These are phyloP conservation scores for Rhipidura dahli DNA, from an alignment of 2,113 vertebrate genomes.

Conservation along the genomic window DNA sequence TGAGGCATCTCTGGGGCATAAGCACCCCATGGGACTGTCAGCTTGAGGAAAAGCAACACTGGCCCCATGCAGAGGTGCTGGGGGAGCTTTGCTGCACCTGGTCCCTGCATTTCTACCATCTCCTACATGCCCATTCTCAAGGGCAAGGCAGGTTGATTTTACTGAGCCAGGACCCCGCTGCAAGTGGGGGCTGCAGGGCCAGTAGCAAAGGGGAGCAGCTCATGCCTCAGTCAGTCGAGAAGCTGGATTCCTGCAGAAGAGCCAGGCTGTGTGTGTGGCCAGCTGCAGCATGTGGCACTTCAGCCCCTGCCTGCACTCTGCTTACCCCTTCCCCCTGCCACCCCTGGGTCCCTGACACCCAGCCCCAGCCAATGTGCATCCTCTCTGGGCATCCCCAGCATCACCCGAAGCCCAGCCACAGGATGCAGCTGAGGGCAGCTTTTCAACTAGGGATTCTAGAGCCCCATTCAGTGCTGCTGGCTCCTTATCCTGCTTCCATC, in stretches of 20 bases:
- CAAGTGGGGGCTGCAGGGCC: no score
- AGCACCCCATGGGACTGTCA: neutral
- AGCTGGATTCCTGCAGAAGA: neutral
- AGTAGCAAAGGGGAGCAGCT: neutral
- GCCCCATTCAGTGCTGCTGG: neutral
- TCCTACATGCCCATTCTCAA: neutral
- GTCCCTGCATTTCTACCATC: neutral
- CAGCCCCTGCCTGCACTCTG: neutral
- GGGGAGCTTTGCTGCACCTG: neutral
- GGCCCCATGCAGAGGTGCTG: neutral
- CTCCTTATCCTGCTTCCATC: neutral
- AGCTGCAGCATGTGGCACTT: neutral
- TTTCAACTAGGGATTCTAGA: neutral
- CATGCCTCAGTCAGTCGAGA: fast-evolving
- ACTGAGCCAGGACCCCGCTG: neutral
- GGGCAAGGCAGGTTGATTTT: neutral
- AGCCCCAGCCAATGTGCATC: neutral
- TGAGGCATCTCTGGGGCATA: no score
- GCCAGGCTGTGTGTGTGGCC: neutral
- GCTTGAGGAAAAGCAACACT: neutral
- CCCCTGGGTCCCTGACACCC: neutral
- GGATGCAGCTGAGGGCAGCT: neutral
- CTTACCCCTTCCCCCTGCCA: neutral
- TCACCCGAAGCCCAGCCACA: neutral
- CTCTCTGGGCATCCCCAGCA: neutral